These are phyloP conservation scores for Arizona elegans DNA, from an alignment of 2,113 vertebrate species.

Conservation along the genomic window DNA sequence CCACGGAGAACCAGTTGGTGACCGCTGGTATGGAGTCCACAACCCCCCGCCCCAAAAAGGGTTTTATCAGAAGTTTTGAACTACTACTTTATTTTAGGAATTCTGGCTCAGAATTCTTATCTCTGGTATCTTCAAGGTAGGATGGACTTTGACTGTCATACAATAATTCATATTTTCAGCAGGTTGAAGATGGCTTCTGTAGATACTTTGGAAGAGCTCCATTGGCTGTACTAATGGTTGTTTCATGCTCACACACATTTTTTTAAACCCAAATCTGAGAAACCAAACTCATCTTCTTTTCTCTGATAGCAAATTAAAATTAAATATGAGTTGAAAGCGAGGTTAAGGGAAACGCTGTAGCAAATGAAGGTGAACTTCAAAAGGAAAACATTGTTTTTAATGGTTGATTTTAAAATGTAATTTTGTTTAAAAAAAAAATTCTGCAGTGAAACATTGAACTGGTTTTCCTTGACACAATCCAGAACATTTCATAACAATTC, in stretches of 20 bases:
- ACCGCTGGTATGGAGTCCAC: neutral
- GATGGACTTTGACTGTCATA: neutral
- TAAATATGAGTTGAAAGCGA: neutral
- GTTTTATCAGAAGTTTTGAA: neutral
- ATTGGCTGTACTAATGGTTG: neutral
- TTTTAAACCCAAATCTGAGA: neutral
- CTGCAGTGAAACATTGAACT: neutral
- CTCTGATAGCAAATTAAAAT: neutral
- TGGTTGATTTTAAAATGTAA: neutral
- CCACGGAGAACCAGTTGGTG: too few relatives aligned
- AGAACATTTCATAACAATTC: neutral
- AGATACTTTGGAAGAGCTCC: neutral
- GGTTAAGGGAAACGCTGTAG: neutral
- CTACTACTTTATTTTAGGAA: neutral
- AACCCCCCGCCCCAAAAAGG: too few relatives aligned
- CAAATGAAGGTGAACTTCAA: neutral
- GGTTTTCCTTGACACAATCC: neutral
- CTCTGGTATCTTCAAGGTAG: neutral
- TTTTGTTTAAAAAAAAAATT: neutral
- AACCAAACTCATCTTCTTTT: neutral
- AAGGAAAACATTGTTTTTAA: neutral
- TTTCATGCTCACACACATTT: neutral
- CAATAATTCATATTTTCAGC: neutral
- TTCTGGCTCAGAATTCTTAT: neutral
- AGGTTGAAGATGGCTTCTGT: neutral